Base-by-base conservation (phyloP, 2,113 vertebrate genomes). In the Rostratula benghalensis region DNA sequence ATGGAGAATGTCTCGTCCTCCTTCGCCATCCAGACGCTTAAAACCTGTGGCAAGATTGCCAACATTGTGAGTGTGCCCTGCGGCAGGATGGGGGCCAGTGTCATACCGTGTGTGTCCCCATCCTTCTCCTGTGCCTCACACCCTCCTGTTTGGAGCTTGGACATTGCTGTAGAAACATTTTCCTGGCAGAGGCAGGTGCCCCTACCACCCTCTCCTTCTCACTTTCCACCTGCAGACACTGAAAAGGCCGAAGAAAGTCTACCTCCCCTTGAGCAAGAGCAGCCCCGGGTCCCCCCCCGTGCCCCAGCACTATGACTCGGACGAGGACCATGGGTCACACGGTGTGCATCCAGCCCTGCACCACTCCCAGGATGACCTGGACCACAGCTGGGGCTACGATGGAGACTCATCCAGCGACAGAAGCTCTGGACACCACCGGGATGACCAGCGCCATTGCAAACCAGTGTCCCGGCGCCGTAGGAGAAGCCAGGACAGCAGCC, bases 11-110 rank as follows among this genome's bases (percentile, higher is more conserved):
- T 98, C 73, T 94, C 97, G 1, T 99, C 99, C 3, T 97, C 98
- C 25, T 98, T 98, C 1, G 99, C 99, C 56, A 99, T 99, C 87
- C 99, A 99, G 96, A 98, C 97, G 3, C 98, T 99, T 41, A 99
- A 99, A 97, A 95, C 97, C 39, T 99, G 99, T 3, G 97, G 98
- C 80, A 99, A 98, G 95, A 81, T 96, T 0, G 99, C 98, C 64
- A 99, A 99, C 90, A 95, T 99, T 1, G 99, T 99, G 94, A 99
- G 99, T 98, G 87, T 85, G 68, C 37, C 75, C 25, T 17, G n/a
- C 1, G 6, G 50, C 1, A 10, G 59, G 64, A 24, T 1, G 3
- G 68, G 59, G 45, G 28, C 64, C 3, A 2, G 13, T 0, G 0
- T 22, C 2, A 1, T 14, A 0, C 39, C 0, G 1, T 28, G 35